Base-by-base conservation (phyloP, 2,797 vertebrate species). In the Eleutherodactylus coqui region DNA sequence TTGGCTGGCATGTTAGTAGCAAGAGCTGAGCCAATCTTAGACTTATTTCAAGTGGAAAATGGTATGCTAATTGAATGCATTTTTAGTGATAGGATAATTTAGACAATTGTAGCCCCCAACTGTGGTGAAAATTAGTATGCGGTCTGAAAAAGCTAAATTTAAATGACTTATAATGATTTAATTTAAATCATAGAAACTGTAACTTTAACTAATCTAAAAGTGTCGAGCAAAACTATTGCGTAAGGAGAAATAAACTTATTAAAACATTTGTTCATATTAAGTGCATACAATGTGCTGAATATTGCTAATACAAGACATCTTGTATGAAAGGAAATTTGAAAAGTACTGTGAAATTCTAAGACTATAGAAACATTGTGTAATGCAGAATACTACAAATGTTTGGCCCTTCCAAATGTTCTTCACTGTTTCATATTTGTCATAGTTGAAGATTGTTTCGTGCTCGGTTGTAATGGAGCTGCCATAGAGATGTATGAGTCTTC, bases 121-220 rank as follows among this genome's bases (percentile, higher is more conserved):
- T 83, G 81, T 79, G 86, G 45, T 10, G n/a, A 27, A 83, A 72
- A 83, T 87, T 41, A 87, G 38, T 45, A 55, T 58, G 62, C 14
- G 7, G 27, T 64, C 73, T 49, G 10, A 4, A 77, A 79, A 86
- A 70, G 19, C 55, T 38, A 64, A 17, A 60, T 83, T 58, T 79
- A 78, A 86, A 72, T 77, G 27, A 45, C 60, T 53, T 77, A n/a
- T 83, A 72, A 87, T 82, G 79, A 78, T 70, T 82, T 67, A 27
- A 82, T 58, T 77, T 69, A 32, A 32, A 51, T 67, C 64, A 38
- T 21, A 86, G 47, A 69, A 27, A 19, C 13, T 38, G 11, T 58
- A 49, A 36, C 36, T 29, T 82, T 13, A 67, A 79, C 38, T 13
- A 2, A 17, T 75, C 45, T 9, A 32, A 75, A 73, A 17, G 34